phyloP scores from a whole-genome alignment of 23 tunicate genomes.

The Diplosoma virens region DNA sequence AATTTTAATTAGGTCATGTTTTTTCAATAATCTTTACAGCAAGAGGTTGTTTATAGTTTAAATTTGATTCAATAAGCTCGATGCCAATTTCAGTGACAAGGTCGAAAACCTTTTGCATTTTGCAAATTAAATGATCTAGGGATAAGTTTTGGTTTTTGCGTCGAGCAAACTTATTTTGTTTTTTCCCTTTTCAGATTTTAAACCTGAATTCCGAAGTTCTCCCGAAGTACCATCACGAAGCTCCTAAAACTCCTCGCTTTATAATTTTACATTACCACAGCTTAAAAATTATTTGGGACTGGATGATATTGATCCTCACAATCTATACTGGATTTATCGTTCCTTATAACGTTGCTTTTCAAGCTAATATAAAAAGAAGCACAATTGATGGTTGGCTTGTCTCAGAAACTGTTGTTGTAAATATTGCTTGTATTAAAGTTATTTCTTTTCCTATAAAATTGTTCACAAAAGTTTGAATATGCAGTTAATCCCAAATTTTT shows the following conservation, averaged over 20 bases:
- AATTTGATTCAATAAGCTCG: too few relatives aligned
- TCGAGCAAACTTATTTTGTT: too few relatives aligned
- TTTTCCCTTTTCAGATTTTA: conserved; percentile 71
- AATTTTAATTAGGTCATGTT: too few relatives aligned
- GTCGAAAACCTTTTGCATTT: too few relatives aligned
- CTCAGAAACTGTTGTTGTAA: conserved; percentile 85
- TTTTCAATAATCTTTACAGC: too few relatives aligned
- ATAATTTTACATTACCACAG: conserved; percentile 90
- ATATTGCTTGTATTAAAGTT: not conserved
- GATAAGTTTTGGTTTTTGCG: too few relatives aligned
- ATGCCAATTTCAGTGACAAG: too few relatives aligned
- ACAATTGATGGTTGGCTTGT: conserved; percentile 52
- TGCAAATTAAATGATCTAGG: too few relatives aligned
- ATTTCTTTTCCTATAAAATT: too few relatives aligned
- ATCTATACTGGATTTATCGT: conserved; percentile 96
- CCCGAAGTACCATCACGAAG: conserved; percentile 92
- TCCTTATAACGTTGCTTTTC: conserved; percentile 93
- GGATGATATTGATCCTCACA: conserved; percentile 89
- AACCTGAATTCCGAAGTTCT: conserved; percentile 63
- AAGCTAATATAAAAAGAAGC: conserved; percentile 32
- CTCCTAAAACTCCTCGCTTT: conserved; percentile 82
- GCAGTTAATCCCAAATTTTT: too few relatives aligned
- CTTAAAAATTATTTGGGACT: conserved; percentile 91
- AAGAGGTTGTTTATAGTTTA: too few relatives aligned
- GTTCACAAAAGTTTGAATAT: too few relatives aligned